Evolutionary conservation across 2,888 invertebrate species (phyloP).

Genomic region (Celastrina argiolus): DNA sequence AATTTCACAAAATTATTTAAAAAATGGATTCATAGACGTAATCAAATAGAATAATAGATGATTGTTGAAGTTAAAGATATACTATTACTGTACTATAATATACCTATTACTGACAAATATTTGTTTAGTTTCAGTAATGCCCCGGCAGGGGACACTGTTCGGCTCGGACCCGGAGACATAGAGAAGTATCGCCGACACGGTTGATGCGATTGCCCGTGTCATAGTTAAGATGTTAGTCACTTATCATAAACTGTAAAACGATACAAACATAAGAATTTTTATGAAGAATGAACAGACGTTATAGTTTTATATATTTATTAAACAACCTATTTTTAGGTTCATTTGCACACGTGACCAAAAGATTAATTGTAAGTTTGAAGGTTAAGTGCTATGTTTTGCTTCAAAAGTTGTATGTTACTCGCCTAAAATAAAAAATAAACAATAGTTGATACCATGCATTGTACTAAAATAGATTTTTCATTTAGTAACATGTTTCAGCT

Average conservation of each 20-base stretch:
- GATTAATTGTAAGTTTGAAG: not conserved
- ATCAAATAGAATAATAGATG: too few species aligned
- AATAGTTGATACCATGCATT: not conserved
- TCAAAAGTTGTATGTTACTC: not conserved
- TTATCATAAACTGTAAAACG: not conserved
- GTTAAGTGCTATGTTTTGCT: not conserved
- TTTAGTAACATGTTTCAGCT: too few species aligned
- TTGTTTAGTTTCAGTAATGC: not conserved
- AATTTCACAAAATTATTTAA: too few species aligned
- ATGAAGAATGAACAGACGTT: not conserved
- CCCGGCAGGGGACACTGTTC: constrained; percentile 1
- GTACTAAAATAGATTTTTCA: too few species aligned
- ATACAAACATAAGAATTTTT: not conserved
- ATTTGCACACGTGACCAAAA: not conserved
- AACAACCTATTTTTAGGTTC: not conserved
- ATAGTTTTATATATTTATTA: not conserved
- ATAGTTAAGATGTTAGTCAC: not conserved
- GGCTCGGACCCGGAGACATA: constrained; percentile 6
- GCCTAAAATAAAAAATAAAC: not conserved
- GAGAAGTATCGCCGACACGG: not conserved
- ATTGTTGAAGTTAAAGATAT: too few species aligned
- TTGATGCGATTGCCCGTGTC: not conserved
- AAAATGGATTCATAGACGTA: too few species aligned
- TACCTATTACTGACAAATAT: too few species aligned
- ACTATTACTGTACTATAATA: too few species aligned